These are phyloP conservation scores for Hyperoodon ampullatus DNA, from an alignment of 2,113 vertebrate genomes.

Conservation along the genomic window DNA sequence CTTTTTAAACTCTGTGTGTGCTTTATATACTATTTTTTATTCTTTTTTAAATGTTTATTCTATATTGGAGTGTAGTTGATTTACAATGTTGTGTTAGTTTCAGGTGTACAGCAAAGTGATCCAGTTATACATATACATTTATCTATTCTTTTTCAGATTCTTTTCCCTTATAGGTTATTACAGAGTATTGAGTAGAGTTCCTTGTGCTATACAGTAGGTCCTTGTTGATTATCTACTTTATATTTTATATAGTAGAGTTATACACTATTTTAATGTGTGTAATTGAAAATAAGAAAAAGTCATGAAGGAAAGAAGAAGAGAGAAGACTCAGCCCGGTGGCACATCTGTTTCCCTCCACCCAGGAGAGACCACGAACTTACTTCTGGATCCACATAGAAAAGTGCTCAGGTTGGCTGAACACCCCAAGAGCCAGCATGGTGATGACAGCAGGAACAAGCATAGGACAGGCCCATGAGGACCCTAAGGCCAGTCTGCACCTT, in stretches of 20 bases:
- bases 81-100: background rate
- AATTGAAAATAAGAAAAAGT: background rate
- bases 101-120: background rate
- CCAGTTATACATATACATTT: background rate
- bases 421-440: background rate
- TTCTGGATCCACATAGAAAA: background rate
- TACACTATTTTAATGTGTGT: background rate
- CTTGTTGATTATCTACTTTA: too few relatives aligned
- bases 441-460: background rate
- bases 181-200: background rate
- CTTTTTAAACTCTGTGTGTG: background rate
- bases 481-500: too few relatives aligned
- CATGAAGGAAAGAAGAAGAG: background rate
- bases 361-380: background rate
- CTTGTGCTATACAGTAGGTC: background rate
- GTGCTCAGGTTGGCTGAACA: background rate
- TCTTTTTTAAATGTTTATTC: background rate
- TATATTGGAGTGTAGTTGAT: background rate
- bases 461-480: too few relatives aligned
- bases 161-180: background rate
- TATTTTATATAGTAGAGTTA: too few relatives aligned
- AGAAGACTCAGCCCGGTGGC: rapidly evolving
- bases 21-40: background rate
- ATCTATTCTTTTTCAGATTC: background rate
- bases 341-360: background rate